phyloP scores from a whole-genome alignment of 2,888 invertebrate genomes.

The Orthosia gracilis region DNA sequence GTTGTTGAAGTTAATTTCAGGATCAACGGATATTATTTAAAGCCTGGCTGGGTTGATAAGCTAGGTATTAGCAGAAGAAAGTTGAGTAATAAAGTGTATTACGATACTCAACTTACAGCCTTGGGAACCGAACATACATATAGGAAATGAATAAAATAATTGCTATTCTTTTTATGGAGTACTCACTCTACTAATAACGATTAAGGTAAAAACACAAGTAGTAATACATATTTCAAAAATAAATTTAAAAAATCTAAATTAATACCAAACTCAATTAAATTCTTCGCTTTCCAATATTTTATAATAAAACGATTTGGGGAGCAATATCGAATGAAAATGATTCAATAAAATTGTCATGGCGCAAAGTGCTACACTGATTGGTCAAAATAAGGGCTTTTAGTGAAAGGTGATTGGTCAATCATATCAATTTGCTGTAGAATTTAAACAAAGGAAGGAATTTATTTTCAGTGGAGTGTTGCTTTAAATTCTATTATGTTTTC shows the following conservation, averaged over 20 bases:
- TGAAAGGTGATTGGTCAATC: slow-evolving; percentile 43
- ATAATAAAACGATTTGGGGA: slow-evolving; percentile 3
- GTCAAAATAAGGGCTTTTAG: slow-evolving; percentile 31
- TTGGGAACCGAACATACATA: neutral
- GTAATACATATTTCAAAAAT: neutral
- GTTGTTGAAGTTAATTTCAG: slow-evolving; percentile 31
- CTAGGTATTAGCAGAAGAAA: slow-evolving; percentile 15
- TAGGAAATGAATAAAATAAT: neutral
- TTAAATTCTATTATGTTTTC: neutral
- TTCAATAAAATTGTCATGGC: slow-evolving; percentile 22
- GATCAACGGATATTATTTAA: slow-evolving; percentile 29
- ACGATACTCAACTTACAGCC: neutral
- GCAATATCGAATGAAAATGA: slow-evolving; percentile 20
- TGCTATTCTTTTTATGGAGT: neutral
- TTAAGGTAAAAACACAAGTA: neutral
- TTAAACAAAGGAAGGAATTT: slow-evolving; percentile 5
- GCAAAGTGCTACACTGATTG: slow-evolving; percentile 29
- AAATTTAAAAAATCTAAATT: slow-evolving; percentile 7
- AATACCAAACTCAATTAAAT: neutral
- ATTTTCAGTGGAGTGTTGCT: neutral
- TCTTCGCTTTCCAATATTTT: slow-evolving; percentile 17
- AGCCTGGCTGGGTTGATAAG: slow-evolving; percentile 13
- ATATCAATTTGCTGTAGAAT: slow-evolving; percentile 8
- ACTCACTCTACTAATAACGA: neutral
- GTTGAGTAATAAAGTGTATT: slow-evolving; percentile 1